phyloP scores from a whole-genome alignment of 2,888 invertebrate species.

The Loripinus fragilis region DNA sequence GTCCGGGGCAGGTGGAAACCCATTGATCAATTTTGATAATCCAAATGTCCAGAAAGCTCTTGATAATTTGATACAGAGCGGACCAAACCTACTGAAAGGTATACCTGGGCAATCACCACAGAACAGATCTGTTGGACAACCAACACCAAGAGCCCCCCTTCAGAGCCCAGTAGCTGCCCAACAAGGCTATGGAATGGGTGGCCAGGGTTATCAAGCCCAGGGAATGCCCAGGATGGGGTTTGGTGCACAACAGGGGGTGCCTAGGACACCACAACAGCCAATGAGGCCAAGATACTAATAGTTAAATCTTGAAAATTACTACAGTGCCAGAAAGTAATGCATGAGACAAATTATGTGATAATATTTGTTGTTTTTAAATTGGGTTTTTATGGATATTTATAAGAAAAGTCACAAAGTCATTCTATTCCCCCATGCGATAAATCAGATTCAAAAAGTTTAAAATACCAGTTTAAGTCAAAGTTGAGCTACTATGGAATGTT shows the following conservation, averaged over 20 bases:
- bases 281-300: slow-evolving; percentile 53
- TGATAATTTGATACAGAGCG: slow-evolving; percentile 84
- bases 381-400: no score
- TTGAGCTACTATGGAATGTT: no score
- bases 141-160: slow-evolving; percentile 11
- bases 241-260: slow-evolving; percentile 34
- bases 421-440: no score
- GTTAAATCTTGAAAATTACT: no score
- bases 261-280: slow-evolving; percentile 46
- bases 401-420: no score
- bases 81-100: slow-evolving; percentile 82
- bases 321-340: no score
- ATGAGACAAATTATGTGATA: no score
- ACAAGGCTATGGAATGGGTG: not conserved
- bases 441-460: no score
- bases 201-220: not conserved
- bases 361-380: no score
- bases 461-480: no score
- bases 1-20: slow-evolving; percentile 26
- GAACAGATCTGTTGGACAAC: slow-evolving; percentile 30
- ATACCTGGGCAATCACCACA: slow-evolving; percentile 50
- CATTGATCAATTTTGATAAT: slow-evolving; percentile 83
- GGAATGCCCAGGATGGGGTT: slow-evolving; percentile 17
- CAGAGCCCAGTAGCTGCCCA: not conserved
- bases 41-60: slow-evolving; percentile 84